These are phyloP conservation scores for Protonemura montana DNA, from an alignment of 2,888 invertebrate species.

Conservation along the genomic window DNA sequence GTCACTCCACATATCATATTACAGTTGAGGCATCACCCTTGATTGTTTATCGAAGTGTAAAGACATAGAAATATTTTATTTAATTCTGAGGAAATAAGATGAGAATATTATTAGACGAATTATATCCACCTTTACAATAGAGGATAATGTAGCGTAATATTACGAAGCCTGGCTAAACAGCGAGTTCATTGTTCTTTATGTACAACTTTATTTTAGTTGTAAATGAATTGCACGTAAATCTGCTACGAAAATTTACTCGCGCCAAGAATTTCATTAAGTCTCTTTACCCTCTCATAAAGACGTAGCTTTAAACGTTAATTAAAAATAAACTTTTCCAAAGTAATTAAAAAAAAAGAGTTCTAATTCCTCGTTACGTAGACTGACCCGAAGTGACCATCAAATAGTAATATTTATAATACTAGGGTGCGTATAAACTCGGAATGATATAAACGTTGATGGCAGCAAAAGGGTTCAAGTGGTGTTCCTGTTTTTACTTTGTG, in stretches of 20 bases:
- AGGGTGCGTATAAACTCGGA: too few species aligned
- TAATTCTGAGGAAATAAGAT: not conserved
- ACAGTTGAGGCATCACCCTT: too few species aligned
- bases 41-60: too few species aligned
- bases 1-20: too few species aligned
- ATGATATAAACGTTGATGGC: too few species aligned
- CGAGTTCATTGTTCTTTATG: not conserved
- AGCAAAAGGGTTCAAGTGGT: too few species aligned
- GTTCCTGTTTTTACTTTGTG: too few species aligned
- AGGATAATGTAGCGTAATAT: slow-evolving; percentile 46
- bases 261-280: slow-evolving; percentile 12
- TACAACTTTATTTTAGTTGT: slow-evolving; percentile 12
- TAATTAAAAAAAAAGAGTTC: not conserved
- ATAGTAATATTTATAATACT: not conserved
- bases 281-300: slow-evolving; percentile 7
- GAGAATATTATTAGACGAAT: too few species aligned
- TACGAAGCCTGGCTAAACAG: too few species aligned
- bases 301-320: not conserved
- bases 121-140: not conserved
- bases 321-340: not conserved
- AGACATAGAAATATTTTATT: not conserved
- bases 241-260: slow-evolving; percentile 12
- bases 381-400: slow-evolving; percentile 3
- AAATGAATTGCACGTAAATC: slow-evolving; percentile 4
- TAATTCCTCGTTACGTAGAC: not conserved